phyloP scores from a whole-genome alignment of 2,888 invertebrate genomes.

The Herminia tarsipennalis region DNA sequence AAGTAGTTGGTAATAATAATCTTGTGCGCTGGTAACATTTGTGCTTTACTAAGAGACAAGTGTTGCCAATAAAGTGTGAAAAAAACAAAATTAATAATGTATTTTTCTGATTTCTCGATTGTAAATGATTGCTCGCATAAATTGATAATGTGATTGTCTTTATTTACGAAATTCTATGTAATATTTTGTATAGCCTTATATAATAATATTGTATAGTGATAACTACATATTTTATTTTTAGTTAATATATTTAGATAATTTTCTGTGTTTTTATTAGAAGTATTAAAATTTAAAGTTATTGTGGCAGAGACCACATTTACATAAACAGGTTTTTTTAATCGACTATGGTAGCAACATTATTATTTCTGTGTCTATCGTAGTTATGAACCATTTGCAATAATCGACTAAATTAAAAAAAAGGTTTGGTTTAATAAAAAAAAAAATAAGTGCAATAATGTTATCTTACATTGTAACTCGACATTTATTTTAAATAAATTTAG shows the following conservation, averaged over 20 bases:
- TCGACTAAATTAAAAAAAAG: conserved; percentile 20
- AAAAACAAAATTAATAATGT: neutral
- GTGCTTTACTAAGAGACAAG: conserved; percentile 30
- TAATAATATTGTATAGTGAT: conserved; percentile 6
- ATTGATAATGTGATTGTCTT: conserved; percentile 12
- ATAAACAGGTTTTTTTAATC: neutral
- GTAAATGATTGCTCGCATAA: conserved; percentile 19
- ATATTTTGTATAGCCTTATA: conserved; percentile 2
- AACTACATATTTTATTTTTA: conserved; percentile 4
- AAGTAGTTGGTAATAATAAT: conserved; percentile 48
- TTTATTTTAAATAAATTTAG: conserved; percentile 45
- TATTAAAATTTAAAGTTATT: neutral
- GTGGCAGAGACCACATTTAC: conserved; percentile 2
- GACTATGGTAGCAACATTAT: neutral
- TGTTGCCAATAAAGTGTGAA: conserved; percentile 28
- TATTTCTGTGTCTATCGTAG: neutral
- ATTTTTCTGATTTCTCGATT: neutral
- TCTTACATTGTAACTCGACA: conserved; percentile 37
- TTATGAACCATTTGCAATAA: neutral
- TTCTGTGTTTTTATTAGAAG: conserved; percentile 2
- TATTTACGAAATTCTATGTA: conserved; percentile 7
- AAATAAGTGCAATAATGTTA: conserved; percentile 45
- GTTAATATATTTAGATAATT: conserved; percentile 5
- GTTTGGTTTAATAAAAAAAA: conserved; percentile 27
- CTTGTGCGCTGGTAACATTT: conserved; percentile 38